Percentiles rank a stretch among this genome's conserved stretches.
Conservation (phyloP, 2,113 vertebrate genomes). For the Bujurquina vittata region DNA sequence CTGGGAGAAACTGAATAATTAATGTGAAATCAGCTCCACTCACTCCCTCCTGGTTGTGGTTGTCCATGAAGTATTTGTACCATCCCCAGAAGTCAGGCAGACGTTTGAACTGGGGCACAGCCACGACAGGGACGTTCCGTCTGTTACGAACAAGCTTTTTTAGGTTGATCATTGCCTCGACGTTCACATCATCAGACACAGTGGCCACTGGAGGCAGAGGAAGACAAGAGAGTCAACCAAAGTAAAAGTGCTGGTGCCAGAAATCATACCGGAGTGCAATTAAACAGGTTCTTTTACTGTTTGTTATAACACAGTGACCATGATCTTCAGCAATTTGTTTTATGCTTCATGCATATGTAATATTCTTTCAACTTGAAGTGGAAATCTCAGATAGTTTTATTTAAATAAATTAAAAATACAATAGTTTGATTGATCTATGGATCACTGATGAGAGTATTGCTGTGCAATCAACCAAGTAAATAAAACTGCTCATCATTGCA, state of each 20-base stretch:
- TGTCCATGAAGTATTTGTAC: constrained; percentile 82
- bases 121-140: constrained; percentile 65
- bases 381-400: too few relatives aligned
- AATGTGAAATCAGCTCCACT: constrained; percentile 61
- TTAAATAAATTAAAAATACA: too few relatives aligned
- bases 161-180: constrained; percentile 48
- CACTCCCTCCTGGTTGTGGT: constrained; percentile 83
- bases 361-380: too few relatives aligned
- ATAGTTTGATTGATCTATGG: too few relatives aligned
- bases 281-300: not conserved
- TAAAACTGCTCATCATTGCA: too few relatives aligned
- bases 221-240: not conserved
- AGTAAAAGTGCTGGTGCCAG: not conserved
- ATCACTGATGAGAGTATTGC: too few relatives aligned
- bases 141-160: constrained; percentile 72
- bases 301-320: not conserved
- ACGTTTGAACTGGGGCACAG: constrained; percentile 68
- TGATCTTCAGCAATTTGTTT: not conserved
- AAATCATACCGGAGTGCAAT: not conserved
- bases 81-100: constrained; percentile 83
- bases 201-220: constrained; percentile 25
- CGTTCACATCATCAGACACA: constrained; percentile 55
- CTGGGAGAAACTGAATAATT: constrained; percentile 31
- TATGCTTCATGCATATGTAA: not conserved
- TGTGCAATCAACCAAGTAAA: too few relatives aligned